These are phyloP conservation scores for Euthynnus affinis DNA, from an alignment of 2,797 vertebrate species.

Conservation along the genomic window DNA sequence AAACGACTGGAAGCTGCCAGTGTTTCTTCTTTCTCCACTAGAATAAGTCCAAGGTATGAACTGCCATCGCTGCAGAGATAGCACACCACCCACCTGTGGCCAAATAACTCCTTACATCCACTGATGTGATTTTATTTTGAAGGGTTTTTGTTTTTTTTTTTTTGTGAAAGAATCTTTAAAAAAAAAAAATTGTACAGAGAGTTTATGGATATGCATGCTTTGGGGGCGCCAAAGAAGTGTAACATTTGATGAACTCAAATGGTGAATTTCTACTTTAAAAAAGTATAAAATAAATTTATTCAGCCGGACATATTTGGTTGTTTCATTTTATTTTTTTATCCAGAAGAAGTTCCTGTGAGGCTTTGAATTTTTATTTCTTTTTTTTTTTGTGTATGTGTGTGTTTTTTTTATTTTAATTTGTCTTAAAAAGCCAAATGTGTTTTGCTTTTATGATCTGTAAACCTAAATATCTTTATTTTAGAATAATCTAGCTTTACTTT, in stretches of 20 bases:
- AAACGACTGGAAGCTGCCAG: constrained; percentile 84
- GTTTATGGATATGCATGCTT: constrained; percentile 78
- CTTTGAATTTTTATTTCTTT: not conserved
- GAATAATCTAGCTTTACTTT: not conserved
- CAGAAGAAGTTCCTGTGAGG: not conserved
- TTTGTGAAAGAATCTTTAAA: constrained; percentile 43
- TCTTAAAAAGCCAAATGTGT: constrained; percentile 5
- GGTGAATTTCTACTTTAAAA: constrained; percentile 77
- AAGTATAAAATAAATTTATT: constrained; percentile 77
- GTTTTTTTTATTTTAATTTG: constrained; percentile 28
- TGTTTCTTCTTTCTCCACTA: constrained; percentile 87
- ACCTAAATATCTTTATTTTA: not conserved
- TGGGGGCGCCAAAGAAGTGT: constrained; percentile 66
- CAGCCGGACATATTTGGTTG: constrained; percentile 58
- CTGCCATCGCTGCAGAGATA: constrained; percentile 59
- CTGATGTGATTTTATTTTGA: constrained; percentile 60
- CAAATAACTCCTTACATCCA: constrained; percentile 29
- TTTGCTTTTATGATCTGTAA: constrained; percentile 1
- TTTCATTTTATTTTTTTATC: constrained; percentile 40
- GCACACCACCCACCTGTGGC: constrained; percentile 58
- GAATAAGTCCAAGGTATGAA: constrained; percentile 74
- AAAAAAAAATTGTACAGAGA: constrained; percentile 64
- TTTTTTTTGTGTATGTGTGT: too few species aligned
- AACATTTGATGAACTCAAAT: constrained; percentile 74
- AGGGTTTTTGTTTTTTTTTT: too few species aligned